Conservation (phyloP, 2,797 vertebrate genomes). For the Tamandua tetradactyla region DNA sequence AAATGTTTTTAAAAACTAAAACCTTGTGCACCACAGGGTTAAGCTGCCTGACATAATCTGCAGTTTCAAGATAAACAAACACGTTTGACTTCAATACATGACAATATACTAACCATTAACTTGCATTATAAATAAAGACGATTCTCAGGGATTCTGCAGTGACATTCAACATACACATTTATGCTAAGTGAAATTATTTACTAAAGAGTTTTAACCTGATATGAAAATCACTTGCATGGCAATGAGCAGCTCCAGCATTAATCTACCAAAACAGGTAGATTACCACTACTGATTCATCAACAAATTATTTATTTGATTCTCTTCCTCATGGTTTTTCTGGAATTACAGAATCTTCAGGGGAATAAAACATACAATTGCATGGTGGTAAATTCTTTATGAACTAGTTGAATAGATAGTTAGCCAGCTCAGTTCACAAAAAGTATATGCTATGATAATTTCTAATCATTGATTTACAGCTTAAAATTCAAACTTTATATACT, state of each 20-base stretch:
- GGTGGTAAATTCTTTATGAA: background rate
- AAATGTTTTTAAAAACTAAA: background rate
- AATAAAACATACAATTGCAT: background rate
- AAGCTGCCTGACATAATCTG: background rate
- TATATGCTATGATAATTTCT: background rate
- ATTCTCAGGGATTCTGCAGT: background rate
- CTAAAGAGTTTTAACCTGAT: constrained; percentile 32
- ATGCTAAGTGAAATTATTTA: background rate
- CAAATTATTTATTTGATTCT: background rate
- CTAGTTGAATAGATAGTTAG: background rate
- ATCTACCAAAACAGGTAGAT: background rate
- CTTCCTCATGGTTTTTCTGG: background rate
- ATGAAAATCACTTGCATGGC: constrained; percentile 20
- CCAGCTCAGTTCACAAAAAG: background rate
- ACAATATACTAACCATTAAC: background rate
- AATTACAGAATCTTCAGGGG: background rate
- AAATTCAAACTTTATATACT: background rate
- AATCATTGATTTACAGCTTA: background rate
- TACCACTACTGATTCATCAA: background rate
- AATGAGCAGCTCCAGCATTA: background rate
- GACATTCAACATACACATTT: background rate
- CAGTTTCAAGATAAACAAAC: background rate
- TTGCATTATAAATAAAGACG: background rate
- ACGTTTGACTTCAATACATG: constrained; percentile 7
- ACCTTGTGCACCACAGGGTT: constrained; percentile 20